Conservation (phyloP, 2,888 invertebrate species). For the Papilio protenor region DNA sequence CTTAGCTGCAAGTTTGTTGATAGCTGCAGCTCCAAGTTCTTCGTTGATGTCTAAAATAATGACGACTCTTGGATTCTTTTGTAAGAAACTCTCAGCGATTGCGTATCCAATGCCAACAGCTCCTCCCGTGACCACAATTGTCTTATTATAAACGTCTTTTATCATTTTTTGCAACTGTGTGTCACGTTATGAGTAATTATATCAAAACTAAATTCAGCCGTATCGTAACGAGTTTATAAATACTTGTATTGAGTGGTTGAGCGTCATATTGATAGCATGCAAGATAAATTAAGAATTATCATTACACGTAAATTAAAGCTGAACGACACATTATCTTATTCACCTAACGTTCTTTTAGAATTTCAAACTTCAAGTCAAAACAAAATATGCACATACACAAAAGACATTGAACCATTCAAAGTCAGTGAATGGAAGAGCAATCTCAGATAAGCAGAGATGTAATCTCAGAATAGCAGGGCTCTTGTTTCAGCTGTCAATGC, state of each 20-base stretch:
- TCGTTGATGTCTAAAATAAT: conserved; percentile 63
- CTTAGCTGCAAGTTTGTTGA: conserved; percentile 68
- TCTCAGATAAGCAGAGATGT: conserved; percentile 22
- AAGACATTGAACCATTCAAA: conserved; percentile 2
- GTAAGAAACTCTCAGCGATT: conserved; percentile 71
- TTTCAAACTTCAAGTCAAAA: not conserved
- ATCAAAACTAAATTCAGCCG: too few species aligned
- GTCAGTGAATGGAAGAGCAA: conserved; percentile 20
- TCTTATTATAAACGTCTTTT: conserved; percentile 38
- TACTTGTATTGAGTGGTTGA: too few species aligned
- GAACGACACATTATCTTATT: not conserved
- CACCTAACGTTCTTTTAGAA: not conserved
- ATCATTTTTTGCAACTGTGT: too few species aligned
- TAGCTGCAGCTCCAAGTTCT: conserved; percentile 65
- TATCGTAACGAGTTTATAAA: too few species aligned
- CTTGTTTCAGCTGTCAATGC: conserved; percentile 29
- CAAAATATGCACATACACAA: not conserved
- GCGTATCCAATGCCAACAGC: conserved; percentile 78
- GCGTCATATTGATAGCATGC: too few species aligned
- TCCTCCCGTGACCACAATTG: conserved; percentile 72
- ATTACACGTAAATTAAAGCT: not conserved
- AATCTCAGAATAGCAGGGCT: conserved; percentile 11
- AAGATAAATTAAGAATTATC: too few species aligned
- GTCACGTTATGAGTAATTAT: too few species aligned
- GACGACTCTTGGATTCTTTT: conserved; percentile 63